phyloP scores from a whole-genome alignment of 2,113 vertebrate species.

The Climacteris rufus region DNA sequence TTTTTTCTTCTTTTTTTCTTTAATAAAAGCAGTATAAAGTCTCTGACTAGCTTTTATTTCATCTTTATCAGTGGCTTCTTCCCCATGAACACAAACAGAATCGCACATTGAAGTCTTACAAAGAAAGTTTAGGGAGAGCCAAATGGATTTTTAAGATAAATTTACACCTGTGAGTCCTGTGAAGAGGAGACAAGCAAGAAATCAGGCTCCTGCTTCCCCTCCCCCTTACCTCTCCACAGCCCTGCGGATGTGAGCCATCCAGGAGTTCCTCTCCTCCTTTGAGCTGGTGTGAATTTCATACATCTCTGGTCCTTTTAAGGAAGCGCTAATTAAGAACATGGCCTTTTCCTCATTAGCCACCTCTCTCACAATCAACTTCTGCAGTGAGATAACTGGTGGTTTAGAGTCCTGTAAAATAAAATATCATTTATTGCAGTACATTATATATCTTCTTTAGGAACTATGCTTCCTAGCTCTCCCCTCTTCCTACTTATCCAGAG shows the following conservation, averaged over 20 bases:
- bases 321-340: slow-evolving; percentile 97
- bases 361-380: slow-evolving; percentile 94
- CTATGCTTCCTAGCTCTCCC: neutral
- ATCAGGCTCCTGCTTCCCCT: neutral
- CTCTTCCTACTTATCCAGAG: neutral
- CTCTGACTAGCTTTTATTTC: neutral
- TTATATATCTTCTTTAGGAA: neutral
- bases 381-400: slow-evolving; percentile 89
- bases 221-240: slow-evolving; percentile 86
- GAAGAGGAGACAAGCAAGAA: neutral
- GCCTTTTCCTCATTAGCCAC: slow-evolving; percentile 95
- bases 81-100: neutral
- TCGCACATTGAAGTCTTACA: neutral
- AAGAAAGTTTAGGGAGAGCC: neutral
- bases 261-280: slow-evolving; percentile 91
- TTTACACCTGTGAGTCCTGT: neutral
- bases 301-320: slow-evolving; percentile 92
- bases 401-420: slow-evolving; percentile 85
- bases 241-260: slow-evolving; percentile 90
- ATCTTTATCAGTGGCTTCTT: neutral
- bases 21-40: neutral
- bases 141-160: neutral
- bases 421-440: neutral
- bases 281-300: slow-evolving; percentile 92
- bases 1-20: neutral